phyloP scores from a whole-genome alignment of 2,113 vertebrate genomes.

The Carassius auratus region DNA sequence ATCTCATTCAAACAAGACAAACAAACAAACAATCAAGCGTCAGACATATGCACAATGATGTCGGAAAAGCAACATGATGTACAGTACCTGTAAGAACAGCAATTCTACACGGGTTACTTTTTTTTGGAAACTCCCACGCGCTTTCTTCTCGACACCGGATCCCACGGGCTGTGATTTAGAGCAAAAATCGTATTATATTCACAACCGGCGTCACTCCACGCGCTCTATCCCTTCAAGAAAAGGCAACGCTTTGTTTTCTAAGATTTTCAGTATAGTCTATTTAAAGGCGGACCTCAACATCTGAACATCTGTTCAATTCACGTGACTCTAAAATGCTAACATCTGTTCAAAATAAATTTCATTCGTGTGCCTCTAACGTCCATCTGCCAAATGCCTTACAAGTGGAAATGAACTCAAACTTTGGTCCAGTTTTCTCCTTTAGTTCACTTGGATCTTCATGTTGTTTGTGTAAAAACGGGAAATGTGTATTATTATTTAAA shows the following conservation, averaged over 20 bases:
- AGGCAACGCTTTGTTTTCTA: conserved; percentile 44
- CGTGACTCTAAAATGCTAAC: conserved; percentile 66
- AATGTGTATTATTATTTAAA: neutral
- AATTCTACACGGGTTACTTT: neutral
- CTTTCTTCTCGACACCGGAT: conserved; percentile 10
- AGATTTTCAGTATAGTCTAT: conserved; percentile 46
- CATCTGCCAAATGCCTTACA: conserved; percentile 54
- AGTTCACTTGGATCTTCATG: neutral
- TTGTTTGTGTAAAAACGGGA: neutral
- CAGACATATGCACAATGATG: neutral
- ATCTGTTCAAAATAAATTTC: conserved; percentile 65
- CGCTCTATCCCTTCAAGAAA: conserved; percentile 39
- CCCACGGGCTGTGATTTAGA: conserved; percentile 32
- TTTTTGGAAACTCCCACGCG: conserved; percentile 28
- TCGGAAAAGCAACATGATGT: neutral
- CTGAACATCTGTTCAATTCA: conserved; percentile 65
- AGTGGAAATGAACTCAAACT: conserved; percentile 41
- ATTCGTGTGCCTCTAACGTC: conserved; percentile 58
- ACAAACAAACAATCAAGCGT: neutral
- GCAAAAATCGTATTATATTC: conserved; percentile 13
- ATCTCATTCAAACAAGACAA: neutral
- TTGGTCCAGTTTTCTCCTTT: neutral
- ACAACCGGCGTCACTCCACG: conserved; percentile 25
- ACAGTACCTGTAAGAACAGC: conserved; percentile 31
- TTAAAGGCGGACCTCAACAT: conserved; percentile 57